Evolutionary conservation across 2,888 invertebrate genomes (phyloP), one percentile per base, ranked within the genome.

Genomic region (Gymnosoma rotundatum): DNA sequence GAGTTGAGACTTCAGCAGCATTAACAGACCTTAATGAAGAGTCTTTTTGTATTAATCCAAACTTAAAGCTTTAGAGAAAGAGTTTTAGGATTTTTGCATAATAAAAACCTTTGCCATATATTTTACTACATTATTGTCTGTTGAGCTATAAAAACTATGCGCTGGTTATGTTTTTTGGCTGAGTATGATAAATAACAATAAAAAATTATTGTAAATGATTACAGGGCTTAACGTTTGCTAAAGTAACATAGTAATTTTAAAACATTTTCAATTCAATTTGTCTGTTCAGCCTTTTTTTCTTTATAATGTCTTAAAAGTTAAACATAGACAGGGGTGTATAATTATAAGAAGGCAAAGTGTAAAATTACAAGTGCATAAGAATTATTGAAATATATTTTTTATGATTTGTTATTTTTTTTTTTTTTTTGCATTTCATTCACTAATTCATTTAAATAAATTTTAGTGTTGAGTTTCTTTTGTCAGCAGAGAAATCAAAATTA

Each of bases 171-270:
- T 56, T 73, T 45, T 52, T 78, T 52, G 58, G 32, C 56, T 66
- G 78, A 64, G 74, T 72, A 81, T 84, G 84, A 84, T 84, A 84
- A 84, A 84, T 81, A 84, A 81, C 81, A 84, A 84, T 84, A 81
- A 81, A 81, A 81, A 84, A 42, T 81, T 76, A 78, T 78, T 74
- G 84, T 84, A 81, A 84, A 81, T 84, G 84, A 84, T 84, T 84
- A 74, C 81, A 81, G 81, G 81, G 70, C 74, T 84, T 74, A 78
- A 84, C 78, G 56, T 69, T 81, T 74, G 81, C 64, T 76, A 58
- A 69, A 74, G 64, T 81, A 81, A 81, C 81, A 81, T 81, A 78
- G 81, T 84, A 78, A 81, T 84, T 84, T 81, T 73, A 10, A 60
- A 73, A 66, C 61, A 78, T 78, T 83, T 78, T 78, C 58, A 83